Conservation (phyloP, 2,113 vertebrate species). For the Mohoua ochrocephala region DNA sequence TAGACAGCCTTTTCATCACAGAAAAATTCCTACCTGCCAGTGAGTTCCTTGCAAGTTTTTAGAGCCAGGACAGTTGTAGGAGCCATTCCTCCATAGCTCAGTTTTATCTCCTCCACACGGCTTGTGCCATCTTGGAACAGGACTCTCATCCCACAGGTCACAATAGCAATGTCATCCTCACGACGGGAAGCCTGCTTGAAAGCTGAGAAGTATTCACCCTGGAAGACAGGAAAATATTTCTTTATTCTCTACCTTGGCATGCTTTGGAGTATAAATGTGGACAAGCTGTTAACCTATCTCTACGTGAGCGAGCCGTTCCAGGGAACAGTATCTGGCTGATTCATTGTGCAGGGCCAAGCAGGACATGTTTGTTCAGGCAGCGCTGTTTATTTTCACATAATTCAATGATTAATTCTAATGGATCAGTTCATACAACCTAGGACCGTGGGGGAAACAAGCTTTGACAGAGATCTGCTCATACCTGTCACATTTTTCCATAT, state of each 20-base stretch:
- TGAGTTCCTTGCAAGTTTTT: constrained; percentile 74
- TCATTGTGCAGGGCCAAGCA: background rate
- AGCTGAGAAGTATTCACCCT: constrained; percentile 90
- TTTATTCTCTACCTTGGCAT: background rate
- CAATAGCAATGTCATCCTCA: constrained; percentile 94
- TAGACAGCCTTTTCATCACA: background rate
- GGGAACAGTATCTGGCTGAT: background rate
- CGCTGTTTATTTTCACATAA: background rate
- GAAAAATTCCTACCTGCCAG: constrained; percentile 72
- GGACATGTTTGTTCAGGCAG: background rate
- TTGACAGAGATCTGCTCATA: background rate
- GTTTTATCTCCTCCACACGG: constrained; percentile 75
- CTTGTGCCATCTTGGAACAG: constrained; percentile 72
- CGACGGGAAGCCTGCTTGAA: constrained; percentile 91
- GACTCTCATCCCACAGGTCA: constrained; percentile 90
- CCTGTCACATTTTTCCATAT: background rate
- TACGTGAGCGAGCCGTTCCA: background rate
- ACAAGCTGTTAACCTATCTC: background rate
- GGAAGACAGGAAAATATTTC: background rate
- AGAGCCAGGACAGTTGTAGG: constrained; percentile 81
- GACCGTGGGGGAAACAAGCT: background rate
- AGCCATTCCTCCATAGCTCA: constrained; percentile 94
- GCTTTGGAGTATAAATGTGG: background rate
- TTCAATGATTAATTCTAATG: background rate
- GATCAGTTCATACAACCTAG: background rate